Evolutionary conservation across 2,888 invertebrate genomes (phyloP).

Genomic region (Diadegma fenestrale): DNA sequence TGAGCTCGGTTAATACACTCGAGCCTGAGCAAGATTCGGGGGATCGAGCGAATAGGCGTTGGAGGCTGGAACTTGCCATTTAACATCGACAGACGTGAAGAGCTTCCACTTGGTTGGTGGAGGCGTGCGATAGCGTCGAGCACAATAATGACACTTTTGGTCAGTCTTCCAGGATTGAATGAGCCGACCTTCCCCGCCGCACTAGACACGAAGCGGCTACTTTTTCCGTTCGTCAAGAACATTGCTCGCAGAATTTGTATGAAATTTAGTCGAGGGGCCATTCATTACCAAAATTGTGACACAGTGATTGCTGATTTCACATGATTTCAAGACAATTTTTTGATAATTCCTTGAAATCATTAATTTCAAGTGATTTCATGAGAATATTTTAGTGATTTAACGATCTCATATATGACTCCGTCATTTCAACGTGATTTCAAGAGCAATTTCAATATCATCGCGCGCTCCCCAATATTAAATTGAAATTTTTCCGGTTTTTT

Average conservation of each 20-base stretch:
- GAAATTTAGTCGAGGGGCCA: too few relatives aligned
- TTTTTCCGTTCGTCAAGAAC: slow-evolving; percentile 6
- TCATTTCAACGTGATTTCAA: too few relatives aligned
- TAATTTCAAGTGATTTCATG: too few relatives aligned
- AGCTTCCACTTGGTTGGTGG: background rate
- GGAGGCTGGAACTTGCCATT: slow-evolving; percentile 15
- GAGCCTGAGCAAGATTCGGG: background rate
- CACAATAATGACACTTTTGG: background rate
- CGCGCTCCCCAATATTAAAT: too few relatives aligned
- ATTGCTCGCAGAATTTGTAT: background rate
- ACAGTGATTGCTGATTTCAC: too few relatives aligned
- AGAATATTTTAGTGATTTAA: too few relatives aligned
- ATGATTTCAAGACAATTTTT: too few relatives aligned
- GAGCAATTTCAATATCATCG: too few relatives aligned
- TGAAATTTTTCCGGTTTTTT: too few relatives aligned
- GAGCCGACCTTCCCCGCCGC: slow-evolving; percentile 36
- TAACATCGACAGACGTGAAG: slow-evolving; percentile 5
- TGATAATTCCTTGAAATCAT: too few relatives aligned
- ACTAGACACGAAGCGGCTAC: slow-evolving; percentile 9
- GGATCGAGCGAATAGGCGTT: background rate
- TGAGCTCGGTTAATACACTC: slow-evolving; percentile 16
- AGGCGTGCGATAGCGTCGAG: slow-evolving; percentile 3
- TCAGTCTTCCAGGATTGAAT: slow-evolving; percentile 43
- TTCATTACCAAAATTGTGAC: too few relatives aligned
- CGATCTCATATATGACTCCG: too few relatives aligned